A percentile compares a stretch with the other conserved stretches of the same genome.
phyloP scores from a whole-genome alignment of 1,140 invertebrate genomes.

The Aplysia californica region DNA sequence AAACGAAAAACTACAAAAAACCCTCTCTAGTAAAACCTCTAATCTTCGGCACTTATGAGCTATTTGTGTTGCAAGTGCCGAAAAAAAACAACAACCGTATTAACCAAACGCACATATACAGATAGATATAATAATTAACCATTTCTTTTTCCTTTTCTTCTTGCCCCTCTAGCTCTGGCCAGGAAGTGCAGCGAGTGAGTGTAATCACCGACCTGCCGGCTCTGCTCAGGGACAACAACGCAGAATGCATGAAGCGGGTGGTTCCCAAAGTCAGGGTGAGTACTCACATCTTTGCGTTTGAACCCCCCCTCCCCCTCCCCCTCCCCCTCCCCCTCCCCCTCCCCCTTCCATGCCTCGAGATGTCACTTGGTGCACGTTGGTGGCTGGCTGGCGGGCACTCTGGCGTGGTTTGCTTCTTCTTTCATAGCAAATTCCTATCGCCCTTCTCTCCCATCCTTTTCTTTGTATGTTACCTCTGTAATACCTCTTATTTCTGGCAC shows the following conservation, averaged over 20 bases:
- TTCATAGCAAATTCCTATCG: too few species aligned
- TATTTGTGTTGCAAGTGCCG: neutral
- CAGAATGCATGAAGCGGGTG: constrained; percentile 64
- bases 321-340: neutral
- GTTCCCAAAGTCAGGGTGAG: constrained; percentile 67
- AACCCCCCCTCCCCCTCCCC: neutral
- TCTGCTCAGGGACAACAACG: constrained; percentile 61
- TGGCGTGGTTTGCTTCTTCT: too few species aligned
- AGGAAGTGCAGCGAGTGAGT: constrained; percentile 64
- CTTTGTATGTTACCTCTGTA: too few species aligned
- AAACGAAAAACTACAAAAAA: neutral
- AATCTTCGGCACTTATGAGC: neutral
- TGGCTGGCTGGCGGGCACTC: too few species aligned
- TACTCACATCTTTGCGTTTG: neutral
- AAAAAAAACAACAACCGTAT: neutral
- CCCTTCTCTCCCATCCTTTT: too few species aligned
- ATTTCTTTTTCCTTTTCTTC: constrained; percentile 8
- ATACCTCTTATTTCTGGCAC: too few species aligned
- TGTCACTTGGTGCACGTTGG: too few species aligned
- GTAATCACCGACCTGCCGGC: constrained; percentile 62
- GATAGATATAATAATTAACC: neutral
- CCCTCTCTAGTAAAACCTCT: neutral
- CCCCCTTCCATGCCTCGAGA: neutral
- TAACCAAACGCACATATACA: neutral
- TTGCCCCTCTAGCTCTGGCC: constrained; percentile 60